Conservation (phyloP, 30 jellyfish, hydroid and myxozoan species). For the Morbakka virulenta region DNA sequence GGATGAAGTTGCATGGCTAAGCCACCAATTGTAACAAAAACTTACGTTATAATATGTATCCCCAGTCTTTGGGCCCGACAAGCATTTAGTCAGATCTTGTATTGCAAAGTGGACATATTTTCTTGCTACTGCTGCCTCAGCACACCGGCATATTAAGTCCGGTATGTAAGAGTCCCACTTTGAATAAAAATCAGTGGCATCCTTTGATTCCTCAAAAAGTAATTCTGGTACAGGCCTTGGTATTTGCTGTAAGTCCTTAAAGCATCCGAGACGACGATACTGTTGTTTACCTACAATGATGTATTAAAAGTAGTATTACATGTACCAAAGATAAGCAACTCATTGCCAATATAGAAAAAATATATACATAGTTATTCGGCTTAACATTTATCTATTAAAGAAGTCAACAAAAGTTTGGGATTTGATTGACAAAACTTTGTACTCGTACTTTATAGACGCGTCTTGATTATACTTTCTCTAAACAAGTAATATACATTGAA, state of each 20-base stretch:
- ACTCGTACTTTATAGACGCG: no score
- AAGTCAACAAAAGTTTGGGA: no score
- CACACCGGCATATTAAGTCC: slow-evolving; percentile 87
- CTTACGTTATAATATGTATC: slow-evolving; percentile 54
- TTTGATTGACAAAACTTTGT: no score
- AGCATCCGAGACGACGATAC: slow-evolving; percentile 65
- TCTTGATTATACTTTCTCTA: no score
- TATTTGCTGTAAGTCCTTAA: slow-evolving; percentile 52
- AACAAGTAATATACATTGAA: no score
- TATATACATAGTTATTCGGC: no score
- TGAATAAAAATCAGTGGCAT: no score
- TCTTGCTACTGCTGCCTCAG: slow-evolving; percentile 45
- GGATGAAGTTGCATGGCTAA: no score
- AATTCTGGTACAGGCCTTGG: slow-evolving; percentile 91
- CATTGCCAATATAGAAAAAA: neutral
- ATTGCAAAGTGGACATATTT: slow-evolving; percentile 80
- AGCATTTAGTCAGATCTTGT: slow-evolving; percentile 77
- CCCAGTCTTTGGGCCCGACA: slow-evolving; percentile 70
- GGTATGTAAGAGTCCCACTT: slow-evolving; percentile 68
- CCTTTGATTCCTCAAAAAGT: slow-evolving; percentile 80
- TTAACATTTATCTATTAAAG: no score
- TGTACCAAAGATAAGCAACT: neutral
- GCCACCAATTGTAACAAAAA: neutral
- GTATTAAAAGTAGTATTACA: neutral
- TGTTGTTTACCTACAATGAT: slow-evolving; percentile 34